A percentile compares a stretch with the other conserved stretches of the same genome.
Evolutionary conservation across 2,888 invertebrate genomes (phyloP).

Genomic region (Amphipoea oculea): DNA sequence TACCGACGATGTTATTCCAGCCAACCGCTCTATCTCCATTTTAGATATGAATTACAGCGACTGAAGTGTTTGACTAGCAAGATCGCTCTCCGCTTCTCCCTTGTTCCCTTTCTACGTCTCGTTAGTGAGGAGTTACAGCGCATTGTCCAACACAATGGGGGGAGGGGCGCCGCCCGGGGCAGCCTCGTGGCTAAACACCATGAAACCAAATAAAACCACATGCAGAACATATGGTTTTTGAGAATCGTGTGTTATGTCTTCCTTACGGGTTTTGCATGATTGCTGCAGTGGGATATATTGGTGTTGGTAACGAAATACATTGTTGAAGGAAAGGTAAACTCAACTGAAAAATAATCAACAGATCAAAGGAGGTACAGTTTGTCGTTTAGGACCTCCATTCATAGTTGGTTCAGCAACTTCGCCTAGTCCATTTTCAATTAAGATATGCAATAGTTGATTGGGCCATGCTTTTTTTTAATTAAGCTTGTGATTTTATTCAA

Average conservation of each 20-base stretch:
- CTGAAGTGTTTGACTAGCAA: background rate
- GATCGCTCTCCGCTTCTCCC: conserved; percentile 42
- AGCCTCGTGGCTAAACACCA: conserved; percentile 82
- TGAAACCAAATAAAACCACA: conserved; percentile 71
- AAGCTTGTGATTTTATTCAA: background rate
- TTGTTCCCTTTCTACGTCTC: conserved; percentile 73
- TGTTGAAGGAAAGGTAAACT: background rate
- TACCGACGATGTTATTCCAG: background rate
- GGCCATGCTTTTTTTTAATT: background rate
- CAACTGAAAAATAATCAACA: background rate
- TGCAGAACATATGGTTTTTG: conserved; percentile 59
- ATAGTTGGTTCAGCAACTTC: background rate
- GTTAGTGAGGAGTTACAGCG: conserved; percentile 88
- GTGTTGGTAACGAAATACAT: conserved; percentile 24
- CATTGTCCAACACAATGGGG: conserved; percentile 87
- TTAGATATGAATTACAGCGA: background rate
- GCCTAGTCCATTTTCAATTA: background rate
- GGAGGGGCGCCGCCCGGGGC: conserved; percentile 82
- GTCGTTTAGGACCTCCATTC: background rate
- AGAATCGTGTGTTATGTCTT: conserved; percentile 61
- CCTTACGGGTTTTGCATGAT: conserved; percentile 49
- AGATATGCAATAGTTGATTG: background rate
- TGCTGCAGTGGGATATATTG: conserved; percentile 7
- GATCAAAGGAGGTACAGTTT: background rate
- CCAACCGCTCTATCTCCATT: background rate